Conservation (phyloP, 1,140 invertebrate genomes). For the Mercenaria mercenaria region DNA sequence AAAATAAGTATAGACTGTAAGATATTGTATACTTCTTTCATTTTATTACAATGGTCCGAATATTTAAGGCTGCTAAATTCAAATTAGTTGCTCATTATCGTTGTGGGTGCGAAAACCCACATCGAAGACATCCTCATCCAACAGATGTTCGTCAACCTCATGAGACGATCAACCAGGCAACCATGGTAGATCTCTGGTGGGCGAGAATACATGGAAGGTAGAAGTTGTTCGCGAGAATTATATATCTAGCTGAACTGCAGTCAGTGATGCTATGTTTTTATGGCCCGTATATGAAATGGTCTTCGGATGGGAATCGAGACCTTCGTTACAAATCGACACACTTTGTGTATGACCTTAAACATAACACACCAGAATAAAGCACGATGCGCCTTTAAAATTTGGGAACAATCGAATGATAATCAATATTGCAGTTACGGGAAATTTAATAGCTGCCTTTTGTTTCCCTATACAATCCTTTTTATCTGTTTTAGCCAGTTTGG, state of each 20-base stretch:
- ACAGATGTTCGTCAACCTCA: no score
- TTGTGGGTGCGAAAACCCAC: no score
- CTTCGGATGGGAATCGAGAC: background rate
- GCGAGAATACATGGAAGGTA: background rate
- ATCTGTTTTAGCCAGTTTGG: constrained; percentile 90
- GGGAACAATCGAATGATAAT: no score
- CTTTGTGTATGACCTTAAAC: no score
- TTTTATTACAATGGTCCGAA: background rate
- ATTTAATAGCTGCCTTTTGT: no score
- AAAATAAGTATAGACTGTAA: background rate
- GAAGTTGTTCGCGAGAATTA: background rate
- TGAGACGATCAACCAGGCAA: background rate
- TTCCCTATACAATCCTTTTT: no score
- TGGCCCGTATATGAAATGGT: background rate
- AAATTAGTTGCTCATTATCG: background rate
- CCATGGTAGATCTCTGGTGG: background rate
- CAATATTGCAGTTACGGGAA: no score
- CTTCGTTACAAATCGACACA: no score
- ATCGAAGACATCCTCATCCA: no score
- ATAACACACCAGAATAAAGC: no score
- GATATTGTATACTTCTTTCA: background rate
- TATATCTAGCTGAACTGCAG: background rate
- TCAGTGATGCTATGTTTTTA: background rate
- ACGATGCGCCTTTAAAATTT: no score
- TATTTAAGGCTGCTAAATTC: background rate